Percentiles rank a stretch among this genome's conserved stretches.
These are phyloP conservation scores for Spodoptera frugiperda DNA, from an alignment of 1,140 invertebrate species.

Conservation along the genomic window DNA sequence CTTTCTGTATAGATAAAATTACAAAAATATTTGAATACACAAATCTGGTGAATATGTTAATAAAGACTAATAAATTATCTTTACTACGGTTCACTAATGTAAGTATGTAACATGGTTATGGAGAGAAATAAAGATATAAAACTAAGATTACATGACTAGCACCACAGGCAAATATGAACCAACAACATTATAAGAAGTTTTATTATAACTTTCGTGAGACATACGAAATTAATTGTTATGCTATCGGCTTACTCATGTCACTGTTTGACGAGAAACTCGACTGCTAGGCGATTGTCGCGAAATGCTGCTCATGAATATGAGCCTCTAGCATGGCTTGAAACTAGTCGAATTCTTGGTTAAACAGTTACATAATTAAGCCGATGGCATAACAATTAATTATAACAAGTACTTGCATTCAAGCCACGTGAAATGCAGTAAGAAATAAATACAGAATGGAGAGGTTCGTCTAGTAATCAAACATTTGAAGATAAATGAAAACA, in stretches of 20 bases:
- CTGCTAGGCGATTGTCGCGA: too few relatives aligned
- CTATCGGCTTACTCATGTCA: too few relatives aligned
- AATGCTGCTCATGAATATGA: too few relatives aligned
- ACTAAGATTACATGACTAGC: constrained; percentile 66
- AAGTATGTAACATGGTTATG: constrained; percentile 27
- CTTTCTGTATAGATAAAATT: constrained; percentile 47
- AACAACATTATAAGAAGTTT: background rate
- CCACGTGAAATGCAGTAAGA: constrained; percentile 26
- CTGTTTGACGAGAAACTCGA: too few relatives aligned
- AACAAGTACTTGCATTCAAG: constrained; percentile 24
- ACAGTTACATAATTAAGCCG: too few relatives aligned
- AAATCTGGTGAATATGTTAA: background rate
- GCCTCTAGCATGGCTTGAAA: too few relatives aligned
- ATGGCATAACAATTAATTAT: too few relatives aligned
- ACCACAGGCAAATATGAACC: constrained; percentile 62
- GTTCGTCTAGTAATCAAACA: background rate
- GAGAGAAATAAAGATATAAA: constrained; percentile 40
- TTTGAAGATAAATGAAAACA: constrained; percentile 4
- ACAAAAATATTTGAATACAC: constrained; percentile 55
- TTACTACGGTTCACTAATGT: constrained; percentile 1
- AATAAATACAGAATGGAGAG: constrained; percentile 13
- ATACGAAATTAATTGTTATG: too few relatives aligned
- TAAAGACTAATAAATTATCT: background rate
- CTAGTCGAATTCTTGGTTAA: too few relatives aligned
- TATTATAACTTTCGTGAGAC: too few relatives aligned